Base-by-base conservation (phyloP, 2,797 vertebrate species). In the Ctenopoma multispine region DNA sequence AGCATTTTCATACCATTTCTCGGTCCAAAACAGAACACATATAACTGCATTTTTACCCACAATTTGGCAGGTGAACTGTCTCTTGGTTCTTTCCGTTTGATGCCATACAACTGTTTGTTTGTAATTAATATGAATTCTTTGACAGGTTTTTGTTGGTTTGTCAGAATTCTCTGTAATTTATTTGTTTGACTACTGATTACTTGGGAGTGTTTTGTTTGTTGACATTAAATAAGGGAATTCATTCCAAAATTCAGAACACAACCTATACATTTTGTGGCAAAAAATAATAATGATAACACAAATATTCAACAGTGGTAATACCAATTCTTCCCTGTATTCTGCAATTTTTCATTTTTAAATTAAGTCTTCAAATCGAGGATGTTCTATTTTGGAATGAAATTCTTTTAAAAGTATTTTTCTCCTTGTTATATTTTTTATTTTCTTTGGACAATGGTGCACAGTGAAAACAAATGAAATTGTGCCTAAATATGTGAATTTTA, bases 141-240 rank as follows among this genome's bases (percentile, higher is more conserved):
- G 17, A 73, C 77, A 70, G 48, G 12, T 69, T 73, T 77, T 59
- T 83, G 77, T 77, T 70, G 68, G 38, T 85, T 83, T 87, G 48
- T 84, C 86, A 76, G 64, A 86, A 80, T 78, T 89, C 46, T 89
- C 49, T 91, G 83, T 94, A 94, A 94, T 94, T 95, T 96, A 95
- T 96, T 92, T 72, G 80, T 95, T 94, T 92, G 83, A 90, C 94
- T 95, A 94, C 91, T 94, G 93, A 93, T 90, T 94, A 86, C 86
- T 75, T 92, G 79, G 69, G 78, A 89, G 89, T 92, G 83, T 93
- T 62, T 24, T 77, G 27, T 75, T 64, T 75, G 77, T 56, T 74
- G 29, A 89, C 41, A 88, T 76, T 73, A 81, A 82, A 85, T 75
- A 63, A 72, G 4, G 53, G 54, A 72, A 74, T 69, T 69, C n/a